Evolutionary conservation across 2,113 vertebrate genomes (phyloP).

Genomic region (Chamaetylas fuelleborni): DNA sequence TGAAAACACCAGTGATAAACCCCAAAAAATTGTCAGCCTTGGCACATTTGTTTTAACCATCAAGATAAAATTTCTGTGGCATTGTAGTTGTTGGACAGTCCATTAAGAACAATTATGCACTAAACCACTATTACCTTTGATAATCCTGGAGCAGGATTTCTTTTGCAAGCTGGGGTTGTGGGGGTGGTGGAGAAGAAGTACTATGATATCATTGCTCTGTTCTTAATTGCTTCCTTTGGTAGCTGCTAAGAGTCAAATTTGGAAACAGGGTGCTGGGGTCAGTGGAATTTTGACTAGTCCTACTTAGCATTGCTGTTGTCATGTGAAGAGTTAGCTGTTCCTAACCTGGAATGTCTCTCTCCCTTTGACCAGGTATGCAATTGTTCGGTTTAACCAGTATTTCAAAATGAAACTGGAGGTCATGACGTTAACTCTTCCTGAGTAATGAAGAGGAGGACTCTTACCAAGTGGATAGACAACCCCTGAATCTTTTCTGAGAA

Average conservation of each 20-base stretch:
- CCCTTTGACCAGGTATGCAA: constrained; percentile 83
- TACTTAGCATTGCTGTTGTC: not conserved
- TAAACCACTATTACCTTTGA: not conserved
- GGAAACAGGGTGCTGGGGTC: not conserved
- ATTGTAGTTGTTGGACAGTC: not conserved
- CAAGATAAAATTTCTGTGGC: not conserved
- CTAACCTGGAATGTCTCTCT: not conserved
- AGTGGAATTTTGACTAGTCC: not conserved
- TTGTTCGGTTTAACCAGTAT: constrained; percentile 95
- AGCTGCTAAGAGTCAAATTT: not conserved
- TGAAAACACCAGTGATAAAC: not conserved
- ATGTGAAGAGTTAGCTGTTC: not conserved
- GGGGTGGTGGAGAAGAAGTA: too few relatives aligned
- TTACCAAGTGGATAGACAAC: constrained; percentile 48
- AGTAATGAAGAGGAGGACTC: constrained; percentile 74
- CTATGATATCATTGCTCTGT: not conserved
- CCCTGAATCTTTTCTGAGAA: constrained; percentile 65
- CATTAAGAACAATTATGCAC: not conserved
- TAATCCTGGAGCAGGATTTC: not conserved
- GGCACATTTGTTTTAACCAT: not conserved
- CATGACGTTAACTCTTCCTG: constrained; percentile 81
- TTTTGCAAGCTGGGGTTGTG: not conserved
- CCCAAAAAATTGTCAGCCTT: not conserved
- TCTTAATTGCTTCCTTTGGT: not conserved
- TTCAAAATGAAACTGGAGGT: constrained; percentile 96